Conservation (phyloP, 2,888 invertebrate species). For the Eutolmus rufibarbis region DNA sequence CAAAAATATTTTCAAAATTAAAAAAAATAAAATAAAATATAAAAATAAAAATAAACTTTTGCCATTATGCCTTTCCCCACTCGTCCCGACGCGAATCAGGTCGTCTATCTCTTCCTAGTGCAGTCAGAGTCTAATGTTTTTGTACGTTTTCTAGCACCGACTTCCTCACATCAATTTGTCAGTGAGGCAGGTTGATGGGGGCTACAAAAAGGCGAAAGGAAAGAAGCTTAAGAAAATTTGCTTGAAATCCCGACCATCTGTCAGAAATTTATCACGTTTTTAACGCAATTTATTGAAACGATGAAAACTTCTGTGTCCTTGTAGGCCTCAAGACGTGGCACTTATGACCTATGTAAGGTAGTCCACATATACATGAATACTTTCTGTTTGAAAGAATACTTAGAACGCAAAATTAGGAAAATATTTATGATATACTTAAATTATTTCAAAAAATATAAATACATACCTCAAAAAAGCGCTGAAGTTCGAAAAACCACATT, state of each 20-base stretch:
- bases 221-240: not conserved
- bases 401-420: too few species aligned
- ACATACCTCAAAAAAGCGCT: too few species aligned
- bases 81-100: not conserved
- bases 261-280: not conserved
- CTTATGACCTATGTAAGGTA: not conserved
- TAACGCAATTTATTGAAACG: not conserved
- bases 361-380: not conserved
- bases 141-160: constrained; percentile 16
- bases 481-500: too few species aligned
- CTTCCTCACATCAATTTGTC: constrained; percentile 31
- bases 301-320: not conserved
- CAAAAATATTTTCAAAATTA: not conserved
- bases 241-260: not conserved
- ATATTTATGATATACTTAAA: too few species aligned
- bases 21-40: not conserved
- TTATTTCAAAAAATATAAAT: too few species aligned
- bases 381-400: not conserved
- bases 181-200: constrained; percentile 23
- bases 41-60: not conserved
- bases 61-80: not conserved
- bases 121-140: not conserved
- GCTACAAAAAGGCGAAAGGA: not conserved
- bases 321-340: not conserved
- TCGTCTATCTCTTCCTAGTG: not conserved